Percentiles rank a stretch among this genome's conserved stretches.
Conservation (phyloP, 2,113 vertebrate species). For the Daphoenositta chrysoptera region DNA sequence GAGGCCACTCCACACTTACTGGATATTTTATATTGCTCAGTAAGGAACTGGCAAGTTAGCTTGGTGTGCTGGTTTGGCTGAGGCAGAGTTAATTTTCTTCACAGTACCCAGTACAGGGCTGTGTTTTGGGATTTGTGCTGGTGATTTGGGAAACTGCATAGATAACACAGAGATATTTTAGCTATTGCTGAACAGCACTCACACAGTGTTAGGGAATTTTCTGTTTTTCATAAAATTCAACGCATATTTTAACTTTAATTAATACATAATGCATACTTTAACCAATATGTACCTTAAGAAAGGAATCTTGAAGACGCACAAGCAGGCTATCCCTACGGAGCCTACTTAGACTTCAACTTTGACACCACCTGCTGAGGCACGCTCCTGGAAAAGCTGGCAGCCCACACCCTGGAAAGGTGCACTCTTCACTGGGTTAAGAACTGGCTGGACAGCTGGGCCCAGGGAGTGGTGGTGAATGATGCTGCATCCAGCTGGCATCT, state of each 20-base stretch:
- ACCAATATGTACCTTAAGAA: background rate
- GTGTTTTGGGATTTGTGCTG: background rate
- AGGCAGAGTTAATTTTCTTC: background rate
- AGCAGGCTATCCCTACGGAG: background rate
- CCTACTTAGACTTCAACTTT: background rate
- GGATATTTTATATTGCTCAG: background rate
- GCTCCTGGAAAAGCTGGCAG: background rate
- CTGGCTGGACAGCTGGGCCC: background rate
- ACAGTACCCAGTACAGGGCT: background rate
- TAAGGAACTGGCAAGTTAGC: background rate
- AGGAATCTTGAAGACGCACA: background rate
- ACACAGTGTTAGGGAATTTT: background rate
- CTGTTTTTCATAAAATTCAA: background rate
- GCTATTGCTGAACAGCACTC: background rate
- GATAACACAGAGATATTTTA: background rate
- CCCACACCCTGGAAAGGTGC: fast-evolving
- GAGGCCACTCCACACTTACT: background rate
- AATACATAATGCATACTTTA: background rate
- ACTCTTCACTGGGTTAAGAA: background rate
- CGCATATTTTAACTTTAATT: background rate
- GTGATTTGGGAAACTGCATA: background rate
- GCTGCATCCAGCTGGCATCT: background rate
- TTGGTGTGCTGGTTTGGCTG: background rate
- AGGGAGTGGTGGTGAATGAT: background rate
- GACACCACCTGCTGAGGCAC: fast-evolving